Percentiles rank a stretch among this genome's conserved stretches.
These are phyloP conservation scores for Percina caprodes DNA, from an alignment of 2,113 vertebrate genomes.

Conservation along the genomic window DNA sequence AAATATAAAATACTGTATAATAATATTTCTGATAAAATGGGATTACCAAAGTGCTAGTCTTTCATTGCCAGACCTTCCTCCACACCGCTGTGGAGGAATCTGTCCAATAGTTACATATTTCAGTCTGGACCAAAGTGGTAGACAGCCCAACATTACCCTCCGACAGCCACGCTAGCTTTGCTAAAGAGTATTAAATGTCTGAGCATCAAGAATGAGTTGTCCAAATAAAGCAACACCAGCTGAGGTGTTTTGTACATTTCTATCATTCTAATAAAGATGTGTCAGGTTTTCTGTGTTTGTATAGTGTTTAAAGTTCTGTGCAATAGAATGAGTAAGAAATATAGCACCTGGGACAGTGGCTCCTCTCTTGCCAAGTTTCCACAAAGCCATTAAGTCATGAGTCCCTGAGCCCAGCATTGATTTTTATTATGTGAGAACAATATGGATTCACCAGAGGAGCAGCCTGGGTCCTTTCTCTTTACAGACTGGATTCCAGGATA, in stretches of 20 bases:
- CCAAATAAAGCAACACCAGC: constrained; percentile 2
- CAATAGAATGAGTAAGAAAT: constrained; percentile 1
- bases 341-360: constrained; percentile 8
- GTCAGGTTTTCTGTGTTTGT: constrained; percentile 6
- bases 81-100: background rate
- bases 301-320: constrained; percentile 17
- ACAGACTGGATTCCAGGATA: constrained; percentile 32
- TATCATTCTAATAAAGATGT: constrained; percentile 15
- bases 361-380: constrained; percentile 50
- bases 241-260: constrained; percentile 3
- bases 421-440: constrained; percentile 75
- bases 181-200: background rate
- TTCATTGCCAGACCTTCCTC: no score
- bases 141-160: background rate
- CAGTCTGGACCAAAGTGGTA: background rate
- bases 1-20: no score
- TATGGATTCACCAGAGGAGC: constrained; percentile 50
- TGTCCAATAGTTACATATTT: background rate
- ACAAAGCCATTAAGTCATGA: constrained; percentile 53
- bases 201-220: background rate
- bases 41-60: background rate
- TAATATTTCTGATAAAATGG: background rate
- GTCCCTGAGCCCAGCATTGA: constrained; percentile 53
- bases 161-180: background rate
- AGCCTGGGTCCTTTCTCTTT: constrained; percentile 40